A percentile compares a stretch with the other conserved stretches of the same genome.
These are phyloP conservation scores for Equus przewalskii DNA, from an alignment of 2,113 vertebrate species.

Conservation along the genomic window DNA sequence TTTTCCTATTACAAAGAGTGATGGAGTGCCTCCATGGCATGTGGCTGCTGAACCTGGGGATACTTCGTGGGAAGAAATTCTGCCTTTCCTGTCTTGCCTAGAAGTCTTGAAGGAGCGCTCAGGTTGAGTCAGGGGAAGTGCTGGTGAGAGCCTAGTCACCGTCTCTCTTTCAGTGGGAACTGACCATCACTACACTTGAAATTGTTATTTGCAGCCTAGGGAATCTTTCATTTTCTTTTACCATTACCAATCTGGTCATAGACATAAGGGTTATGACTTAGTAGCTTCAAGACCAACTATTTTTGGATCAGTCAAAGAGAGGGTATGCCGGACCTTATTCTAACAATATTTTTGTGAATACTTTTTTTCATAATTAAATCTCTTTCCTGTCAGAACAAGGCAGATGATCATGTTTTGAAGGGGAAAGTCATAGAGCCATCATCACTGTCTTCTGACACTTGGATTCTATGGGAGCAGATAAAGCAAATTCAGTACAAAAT, in stretches of 20 bases:
- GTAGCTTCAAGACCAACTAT: slow-evolving; percentile 10
- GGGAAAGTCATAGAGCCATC: neutral
- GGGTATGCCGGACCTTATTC: neutral
- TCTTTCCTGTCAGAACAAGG: neutral
- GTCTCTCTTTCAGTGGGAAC: neutral
- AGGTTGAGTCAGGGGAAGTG: neutral
- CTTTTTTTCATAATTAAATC: neutral
- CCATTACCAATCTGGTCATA: neutral
- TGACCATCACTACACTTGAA: neutral
- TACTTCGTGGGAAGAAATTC: neutral
- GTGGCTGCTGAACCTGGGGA: neutral
- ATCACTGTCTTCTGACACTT: neutral
- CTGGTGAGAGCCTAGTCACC: neutral
- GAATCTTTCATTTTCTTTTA: neutral
- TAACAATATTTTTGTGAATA: neutral
- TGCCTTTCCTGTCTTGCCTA: neutral
- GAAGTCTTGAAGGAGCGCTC: neutral
- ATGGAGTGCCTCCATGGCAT: fast-evolving
- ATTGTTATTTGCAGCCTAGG: neutral
- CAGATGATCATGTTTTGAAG: neutral
- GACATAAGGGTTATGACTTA: neutral
- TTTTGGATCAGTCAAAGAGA: neutral
- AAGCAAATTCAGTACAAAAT: neutral
- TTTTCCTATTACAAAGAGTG: neutral
- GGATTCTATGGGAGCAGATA: neutral